These are phyloP conservation scores for Mesaphorura yosii DNA, from an alignment of 1,140 invertebrate species.

Conservation along the genomic window DNA sequence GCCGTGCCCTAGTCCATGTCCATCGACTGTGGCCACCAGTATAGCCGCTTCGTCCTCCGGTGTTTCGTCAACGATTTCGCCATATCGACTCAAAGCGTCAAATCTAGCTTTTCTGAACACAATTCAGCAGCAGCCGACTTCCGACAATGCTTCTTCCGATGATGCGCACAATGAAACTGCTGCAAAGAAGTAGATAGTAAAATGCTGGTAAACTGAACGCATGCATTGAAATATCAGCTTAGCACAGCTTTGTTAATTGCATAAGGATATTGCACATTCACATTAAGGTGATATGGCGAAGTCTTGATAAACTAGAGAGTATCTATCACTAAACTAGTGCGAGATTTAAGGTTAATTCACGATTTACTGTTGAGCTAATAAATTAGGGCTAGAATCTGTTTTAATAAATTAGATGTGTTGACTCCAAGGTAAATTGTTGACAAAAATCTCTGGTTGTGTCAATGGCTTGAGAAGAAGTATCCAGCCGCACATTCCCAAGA, in stretches of 20 bases:
- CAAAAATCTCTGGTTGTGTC: conserved; percentile 63
- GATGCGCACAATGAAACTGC: background rate
- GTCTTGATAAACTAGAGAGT: too few relatives aligned
- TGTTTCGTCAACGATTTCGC: conserved; percentile 34
- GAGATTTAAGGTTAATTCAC: too few relatives aligned
- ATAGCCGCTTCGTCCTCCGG: conserved; percentile 27
- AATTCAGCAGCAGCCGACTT: conserved; percentile 11
- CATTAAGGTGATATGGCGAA: too few relatives aligned
- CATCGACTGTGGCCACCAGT: conserved; percentile 41
- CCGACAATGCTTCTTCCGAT: background rate
- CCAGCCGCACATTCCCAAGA: conserved; percentile 66
- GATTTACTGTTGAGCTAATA: too few relatives aligned
- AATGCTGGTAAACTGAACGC: background rate
- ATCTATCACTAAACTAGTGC: too few relatives aligned
- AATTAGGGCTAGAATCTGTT: background rate
- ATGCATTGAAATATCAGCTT: background rate
- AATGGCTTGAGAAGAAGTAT: conserved; percentile 60
- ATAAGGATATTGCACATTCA: too few relatives aligned
- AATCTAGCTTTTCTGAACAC: conserved; percentile 62
- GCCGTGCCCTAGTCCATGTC: conserved; percentile 70
- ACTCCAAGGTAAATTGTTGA: conserved; percentile 44
- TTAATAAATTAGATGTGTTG: conserved; percentile 6
- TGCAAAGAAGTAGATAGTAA: background rate
- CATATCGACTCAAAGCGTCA: conserved; percentile 55
- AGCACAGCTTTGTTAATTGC: too few relatives aligned